phyloP scores from a whole-genome alignment of 2,888 invertebrate genomes.

The Drosophila siamana region DNA sequence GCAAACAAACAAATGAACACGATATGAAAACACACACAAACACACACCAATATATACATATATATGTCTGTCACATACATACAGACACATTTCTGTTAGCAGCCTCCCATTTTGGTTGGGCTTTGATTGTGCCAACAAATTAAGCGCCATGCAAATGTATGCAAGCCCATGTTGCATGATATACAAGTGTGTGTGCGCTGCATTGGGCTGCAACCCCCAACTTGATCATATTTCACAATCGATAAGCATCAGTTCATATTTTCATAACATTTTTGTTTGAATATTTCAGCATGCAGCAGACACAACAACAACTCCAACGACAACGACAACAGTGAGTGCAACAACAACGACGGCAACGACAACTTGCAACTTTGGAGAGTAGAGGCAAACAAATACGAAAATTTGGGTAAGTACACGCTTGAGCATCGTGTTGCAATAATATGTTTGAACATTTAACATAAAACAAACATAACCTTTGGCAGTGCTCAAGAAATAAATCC shows the following conservation, averaged over 20 bases:
- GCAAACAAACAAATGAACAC: constrained; percentile 64
- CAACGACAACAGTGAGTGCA: constrained; percentile 26
- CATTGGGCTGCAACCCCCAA: constrained; percentile 23
- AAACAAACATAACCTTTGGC: constrained; percentile 83
- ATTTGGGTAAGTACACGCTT: constrained; percentile 68
- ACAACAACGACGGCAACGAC: constrained; percentile 11
- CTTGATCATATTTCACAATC: constrained; percentile 82
- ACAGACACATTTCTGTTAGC: constrained; percentile 53
- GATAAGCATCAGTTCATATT: constrained; percentile 84
- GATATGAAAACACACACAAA: constrained; percentile 36
- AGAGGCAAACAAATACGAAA: constrained; percentile 58
- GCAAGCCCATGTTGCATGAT: constrained; percentile 22
- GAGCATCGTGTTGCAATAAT: constrained; percentile 74
- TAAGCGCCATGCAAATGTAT: constrained; percentile 67
- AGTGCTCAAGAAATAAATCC: constrained; percentile 44
- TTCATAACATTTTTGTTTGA: constrained; percentile 79
- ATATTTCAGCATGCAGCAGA: constrained; percentile 70
- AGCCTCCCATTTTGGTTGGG: constrained; percentile 37
- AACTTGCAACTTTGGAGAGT: constrained; percentile 26
- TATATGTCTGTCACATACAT: background rate
- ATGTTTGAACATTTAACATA: constrained; percentile 83
- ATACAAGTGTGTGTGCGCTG: constrained; percentile 11
- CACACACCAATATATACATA: constrained; percentile 11
- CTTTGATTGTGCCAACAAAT: constrained; percentile 71
- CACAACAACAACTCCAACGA: constrained; percentile 43